phyloP scores from a whole-genome alignment of 2,113 vertebrate genomes.

The Nycticryphes semicollaris region DNA sequence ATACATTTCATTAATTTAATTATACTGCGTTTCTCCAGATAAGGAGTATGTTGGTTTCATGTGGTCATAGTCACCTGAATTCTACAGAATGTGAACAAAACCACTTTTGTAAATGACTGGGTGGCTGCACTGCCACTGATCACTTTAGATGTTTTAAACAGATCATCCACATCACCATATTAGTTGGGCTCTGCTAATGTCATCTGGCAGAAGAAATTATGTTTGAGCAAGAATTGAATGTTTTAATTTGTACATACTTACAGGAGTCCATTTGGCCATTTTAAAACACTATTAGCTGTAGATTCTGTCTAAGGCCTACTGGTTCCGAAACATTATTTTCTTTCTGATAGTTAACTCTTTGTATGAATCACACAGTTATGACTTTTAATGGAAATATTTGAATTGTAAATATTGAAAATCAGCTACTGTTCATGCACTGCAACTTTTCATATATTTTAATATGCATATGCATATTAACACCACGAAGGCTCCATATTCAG shows the following conservation, averaged over 20 bases:
- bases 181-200: neutral
- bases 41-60: neutral
- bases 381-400: constrained; percentile 21
- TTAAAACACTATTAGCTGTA: neutral
- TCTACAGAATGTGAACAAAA: neutral
- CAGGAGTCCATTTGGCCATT: neutral
- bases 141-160: neutral
- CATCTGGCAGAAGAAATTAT: neutral
- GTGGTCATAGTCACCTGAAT: neutral
- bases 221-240: neutral
- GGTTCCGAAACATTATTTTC: constrained; percentile 15
- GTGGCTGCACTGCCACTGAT: neutral
- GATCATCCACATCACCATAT: neutral
- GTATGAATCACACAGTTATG: neutral
- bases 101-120: neutral
- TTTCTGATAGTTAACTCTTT: neutral
- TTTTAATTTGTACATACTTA: neutral
- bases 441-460: constrained; percentile 28
- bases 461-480: constrained; percentile 12
- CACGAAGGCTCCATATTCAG: neutral
- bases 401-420: constrained; percentile 50
- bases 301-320: neutral
- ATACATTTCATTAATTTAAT: neutral
- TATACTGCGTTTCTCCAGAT: neutral
- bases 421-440: neutral